These are phyloP conservation scores for Ochropacha duplaris DNA, from an alignment of 2,888 invertebrate species.

Conservation along the genomic window DNA sequence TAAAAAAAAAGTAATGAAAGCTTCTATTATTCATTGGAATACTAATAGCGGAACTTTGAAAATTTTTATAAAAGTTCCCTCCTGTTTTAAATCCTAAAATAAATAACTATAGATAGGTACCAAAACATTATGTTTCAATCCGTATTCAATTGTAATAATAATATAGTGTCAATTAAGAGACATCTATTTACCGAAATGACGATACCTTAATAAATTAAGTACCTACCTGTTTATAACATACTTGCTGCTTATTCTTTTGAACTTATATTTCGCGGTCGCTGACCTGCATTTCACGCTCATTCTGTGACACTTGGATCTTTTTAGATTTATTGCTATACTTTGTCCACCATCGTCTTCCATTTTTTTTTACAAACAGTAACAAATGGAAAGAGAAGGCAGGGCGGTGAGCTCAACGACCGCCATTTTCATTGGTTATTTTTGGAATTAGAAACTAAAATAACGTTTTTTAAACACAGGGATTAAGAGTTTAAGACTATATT, in stretches of 20 bases:
- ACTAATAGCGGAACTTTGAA: too few species aligned
- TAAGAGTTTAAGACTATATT: slow-evolving; percentile 49
- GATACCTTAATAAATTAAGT: too few species aligned
- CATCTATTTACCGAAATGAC: too few species aligned
- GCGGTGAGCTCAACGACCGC: slow-evolving; percentile 49
- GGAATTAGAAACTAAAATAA: slow-evolving; percentile 48
- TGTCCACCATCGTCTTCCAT: slow-evolving; percentile 31
- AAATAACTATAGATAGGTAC: too few species aligned
- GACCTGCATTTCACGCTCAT: slow-evolving; percentile 59
- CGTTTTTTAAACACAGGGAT: slow-evolving; percentile 48
- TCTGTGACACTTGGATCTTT: slow-evolving; percentile 16
- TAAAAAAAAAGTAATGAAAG: too few species aligned
- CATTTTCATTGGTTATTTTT: slow-evolving; percentile 38
- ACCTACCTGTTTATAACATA: neutral
- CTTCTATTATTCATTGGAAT: too few species aligned
- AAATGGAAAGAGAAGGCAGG: slow-evolving; percentile 51
- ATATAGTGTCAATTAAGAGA: too few species aligned
- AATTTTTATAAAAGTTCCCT: too few species aligned
- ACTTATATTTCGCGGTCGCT: slow-evolving; percentile 41
- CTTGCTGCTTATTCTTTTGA: neutral
- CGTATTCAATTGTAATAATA: too few species aligned
- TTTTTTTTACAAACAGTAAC: slow-evolving; percentile 39
- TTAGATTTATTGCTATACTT: too few species aligned
- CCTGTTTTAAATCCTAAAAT: too few species aligned
- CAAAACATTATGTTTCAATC: too few species aligned